Evolutionary conservation across 2,888 invertebrate species (phyloP), one percentile per base, ranked within the genome.

Genomic region (Abscondita cerata): DNA sequence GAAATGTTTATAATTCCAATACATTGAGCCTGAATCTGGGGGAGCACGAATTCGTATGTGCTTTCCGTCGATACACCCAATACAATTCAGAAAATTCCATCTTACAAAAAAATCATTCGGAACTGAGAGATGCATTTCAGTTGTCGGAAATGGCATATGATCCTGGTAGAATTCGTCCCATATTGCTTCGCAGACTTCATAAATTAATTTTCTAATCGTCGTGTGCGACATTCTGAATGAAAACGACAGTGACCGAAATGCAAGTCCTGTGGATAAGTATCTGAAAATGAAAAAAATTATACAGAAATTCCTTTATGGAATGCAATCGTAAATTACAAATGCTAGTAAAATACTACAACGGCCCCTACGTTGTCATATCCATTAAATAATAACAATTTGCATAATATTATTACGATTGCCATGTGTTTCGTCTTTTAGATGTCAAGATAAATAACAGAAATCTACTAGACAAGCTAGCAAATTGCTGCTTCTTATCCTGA

Each of bases 41-140:
- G 48, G 56, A 20, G 25, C 20, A 12, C 15, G 20, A n/a, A 56
- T 18, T 38, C 56, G 3, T 6, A 56, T 48, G 16, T 56, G 41
- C 13, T 54, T 54, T 20, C 34, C 54, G 31, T 54, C 54, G 18
- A 54, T 16, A 6, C 16, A 13, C 1, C 46, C 46, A 6, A 55
- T 12, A 20, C 47, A 47, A 6, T 55, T 16, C 2, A 47, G 55
- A 47, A 55, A 55, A 36, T 55, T 55, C 47, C 55, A 55, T 34
- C 12, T 46, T 9, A 16, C 34, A 15, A 34, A 44, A 20, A 46
- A 54, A n/a, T 54, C 54, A 8, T 44, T 16, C n/a, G 54, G 46
- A 1, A 44, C 31, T 4, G 8, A 1, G 44, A 16, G 6, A 18
- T 34, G 46, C 33, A 34, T 34, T 44, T 44, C 41, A 11, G 19